phyloP scores from a whole-genome alignment of 2,888 invertebrate species.

The Metopia argyrocephala region DNA sequence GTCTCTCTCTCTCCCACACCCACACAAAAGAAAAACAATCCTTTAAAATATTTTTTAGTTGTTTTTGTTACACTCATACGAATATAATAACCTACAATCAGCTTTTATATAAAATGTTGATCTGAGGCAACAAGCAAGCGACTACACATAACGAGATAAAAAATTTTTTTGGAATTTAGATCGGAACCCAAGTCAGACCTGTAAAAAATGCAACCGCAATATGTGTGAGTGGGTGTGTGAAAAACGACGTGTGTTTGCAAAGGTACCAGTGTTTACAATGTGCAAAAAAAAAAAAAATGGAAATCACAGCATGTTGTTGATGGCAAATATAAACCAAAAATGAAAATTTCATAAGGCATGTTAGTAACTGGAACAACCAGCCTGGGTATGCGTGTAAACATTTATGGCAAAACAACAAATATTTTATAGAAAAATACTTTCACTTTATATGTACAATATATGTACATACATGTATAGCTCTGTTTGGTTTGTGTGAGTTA shows the following conservation, averaged over 20 bases:
- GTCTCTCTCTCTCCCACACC: background rate
- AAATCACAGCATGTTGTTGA: background rate
- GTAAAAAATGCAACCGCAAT: slow-evolving; percentile 24
- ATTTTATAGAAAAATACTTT: too few species aligned
- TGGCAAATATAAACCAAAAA: background rate
- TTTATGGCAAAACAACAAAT: too few species aligned
- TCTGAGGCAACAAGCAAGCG: too few species aligned
- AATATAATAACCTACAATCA: slow-evolving; percentile 25
- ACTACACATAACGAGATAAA: background rate
- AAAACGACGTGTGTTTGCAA: background rate
- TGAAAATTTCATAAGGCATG: background rate
- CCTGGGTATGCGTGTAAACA: background rate
- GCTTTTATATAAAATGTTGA: background rate
- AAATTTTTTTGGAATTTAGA: background rate
- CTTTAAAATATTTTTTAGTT: background rate
- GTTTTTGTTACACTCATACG: background rate
- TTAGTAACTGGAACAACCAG: background rate
- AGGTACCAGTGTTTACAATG: background rate
- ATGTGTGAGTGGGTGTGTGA: background rate
- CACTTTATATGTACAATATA: too few species aligned
- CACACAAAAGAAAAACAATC: background rate
- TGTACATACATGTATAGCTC: too few species aligned
- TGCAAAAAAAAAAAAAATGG: background rate
- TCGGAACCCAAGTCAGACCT: slow-evolving; percentile 23
- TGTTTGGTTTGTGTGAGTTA: too few species aligned